Evolutionary conservation across 2,113 vertebrate species (phyloP).

Genomic region (Sylvilagus bachmani): DNA sequence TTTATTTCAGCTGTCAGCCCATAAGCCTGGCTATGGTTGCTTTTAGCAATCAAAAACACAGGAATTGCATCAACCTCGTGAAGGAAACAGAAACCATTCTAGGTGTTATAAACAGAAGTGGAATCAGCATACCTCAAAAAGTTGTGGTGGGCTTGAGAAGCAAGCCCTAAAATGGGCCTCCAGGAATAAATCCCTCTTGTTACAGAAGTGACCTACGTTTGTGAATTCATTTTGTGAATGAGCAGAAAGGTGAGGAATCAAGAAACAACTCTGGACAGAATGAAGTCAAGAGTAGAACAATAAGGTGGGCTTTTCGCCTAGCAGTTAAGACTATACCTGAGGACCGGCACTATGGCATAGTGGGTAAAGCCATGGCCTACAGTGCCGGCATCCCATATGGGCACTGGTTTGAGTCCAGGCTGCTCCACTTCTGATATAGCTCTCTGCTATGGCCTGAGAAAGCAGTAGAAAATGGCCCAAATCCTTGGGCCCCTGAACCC

Average conservation of each 20-base stretch:
- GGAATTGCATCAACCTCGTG: background rate
- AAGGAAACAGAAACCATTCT: background rate
- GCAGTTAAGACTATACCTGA: no score
- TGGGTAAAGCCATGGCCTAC: no score
- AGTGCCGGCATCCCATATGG: no score
- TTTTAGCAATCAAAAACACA: background rate
- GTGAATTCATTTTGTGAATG: background rate
- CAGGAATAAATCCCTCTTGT: background rate
- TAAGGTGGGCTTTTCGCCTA: no score
- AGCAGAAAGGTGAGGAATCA: background rate
- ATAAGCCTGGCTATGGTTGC: background rate
- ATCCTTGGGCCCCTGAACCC: no score
- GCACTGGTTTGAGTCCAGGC: no score
- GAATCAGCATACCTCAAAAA: background rate
- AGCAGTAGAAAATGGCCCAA: no score
- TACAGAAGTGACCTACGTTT: background rate
- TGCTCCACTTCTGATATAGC: no score
- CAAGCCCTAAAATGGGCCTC: background rate
- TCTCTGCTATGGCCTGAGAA: no score
- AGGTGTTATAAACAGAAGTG: background rate
- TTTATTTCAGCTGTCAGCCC: background rate
- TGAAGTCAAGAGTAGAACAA: background rate
- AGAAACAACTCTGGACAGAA: background rate
- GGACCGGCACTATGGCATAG: no score
- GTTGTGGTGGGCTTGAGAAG: background rate